These are phyloP conservation scores for Puntigrus tetrazona DNA, from an alignment of 2,113 vertebrate species.

Conservation along the genomic window DNA sequence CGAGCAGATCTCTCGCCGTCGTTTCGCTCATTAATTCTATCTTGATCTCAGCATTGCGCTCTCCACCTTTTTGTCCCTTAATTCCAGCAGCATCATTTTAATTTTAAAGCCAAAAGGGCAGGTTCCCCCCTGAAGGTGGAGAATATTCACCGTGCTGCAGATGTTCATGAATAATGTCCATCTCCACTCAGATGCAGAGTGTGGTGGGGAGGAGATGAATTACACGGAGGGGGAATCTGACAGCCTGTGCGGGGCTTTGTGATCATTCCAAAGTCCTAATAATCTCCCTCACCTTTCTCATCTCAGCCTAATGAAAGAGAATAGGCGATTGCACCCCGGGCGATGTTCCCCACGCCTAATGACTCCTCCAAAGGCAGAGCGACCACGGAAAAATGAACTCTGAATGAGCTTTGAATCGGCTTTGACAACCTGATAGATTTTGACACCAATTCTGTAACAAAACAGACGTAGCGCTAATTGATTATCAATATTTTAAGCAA, in stretches of 20 bases:
- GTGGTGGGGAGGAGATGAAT: constrained; percentile 87
- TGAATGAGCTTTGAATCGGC: constrained; percentile 95
- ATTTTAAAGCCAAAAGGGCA: constrained; percentile 89
- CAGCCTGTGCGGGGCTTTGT: constrained; percentile 99
- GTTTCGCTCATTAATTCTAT: not conserved
- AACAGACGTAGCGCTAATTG: constrained; percentile 99
- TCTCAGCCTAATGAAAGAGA: constrained; percentile 99
- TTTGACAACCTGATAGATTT: constrained; percentile 97
- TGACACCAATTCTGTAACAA: constrained; percentile 98
- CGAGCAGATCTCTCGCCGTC: not conserved
- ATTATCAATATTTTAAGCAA: constrained; percentile 99
- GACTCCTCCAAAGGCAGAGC: constrained; percentile 98
- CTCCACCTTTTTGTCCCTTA: constrained; percentile 65
- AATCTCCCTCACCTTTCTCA: constrained; percentile 99
- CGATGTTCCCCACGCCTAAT: constrained; percentile 94
- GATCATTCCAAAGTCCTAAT: constrained; percentile 99
- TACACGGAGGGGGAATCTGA: constrained; percentile 99
- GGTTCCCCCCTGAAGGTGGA: constrained; percentile 81
- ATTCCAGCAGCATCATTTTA: constrained; percentile 87
- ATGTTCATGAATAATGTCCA: constrained; percentile 99
- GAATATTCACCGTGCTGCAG: constrained; percentile 93
- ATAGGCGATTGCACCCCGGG: constrained; percentile 99
- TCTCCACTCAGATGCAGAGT: constrained; percentile 76
- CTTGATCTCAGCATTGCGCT: not conserved
- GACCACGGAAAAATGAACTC: constrained; percentile 97